phyloP scores from a whole-genome alignment of 1,140 invertebrate species.

The Aphaenogaster ashmeadi region DNA sequence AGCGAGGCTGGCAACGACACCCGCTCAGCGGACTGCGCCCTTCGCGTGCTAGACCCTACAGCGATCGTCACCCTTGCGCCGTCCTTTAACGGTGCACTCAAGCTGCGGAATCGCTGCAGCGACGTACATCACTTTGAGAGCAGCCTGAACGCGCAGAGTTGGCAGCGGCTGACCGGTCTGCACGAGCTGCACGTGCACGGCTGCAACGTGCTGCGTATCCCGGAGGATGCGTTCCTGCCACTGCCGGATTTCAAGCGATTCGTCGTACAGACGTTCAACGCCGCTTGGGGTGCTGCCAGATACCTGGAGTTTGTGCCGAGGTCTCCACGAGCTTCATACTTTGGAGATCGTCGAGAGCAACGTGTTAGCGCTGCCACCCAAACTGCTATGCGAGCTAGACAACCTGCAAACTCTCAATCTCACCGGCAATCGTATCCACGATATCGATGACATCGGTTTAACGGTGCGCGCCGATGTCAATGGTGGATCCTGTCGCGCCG shows the following conservation, averaged over 20 bases:
- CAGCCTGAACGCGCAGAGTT: slow-evolving; percentile 90
- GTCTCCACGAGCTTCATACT: slow-evolving; percentile 92
- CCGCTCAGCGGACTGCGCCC: slow-evolving; percentile 89
- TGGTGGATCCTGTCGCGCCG: slow-evolving; percentile 88
- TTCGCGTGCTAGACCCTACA: slow-evolving; percentile 90
- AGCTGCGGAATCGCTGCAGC: slow-evolving; percentile 92
- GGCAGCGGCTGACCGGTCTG: slow-evolving; percentile 91
- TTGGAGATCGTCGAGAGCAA: slow-evolving; percentile 95
- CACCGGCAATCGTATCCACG: slow-evolving; percentile 92
- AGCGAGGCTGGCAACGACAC: slow-evolving; percentile 89
- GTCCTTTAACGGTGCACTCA: slow-evolving; percentile 90
- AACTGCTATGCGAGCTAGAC: slow-evolving; percentile 92
- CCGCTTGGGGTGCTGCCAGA: slow-evolving; percentile 92
- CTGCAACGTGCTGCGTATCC: slow-evolving; percentile 93
- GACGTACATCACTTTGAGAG: slow-evolving; percentile 94
- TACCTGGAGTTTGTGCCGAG: slow-evolving; percentile 91
- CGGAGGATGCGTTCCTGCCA: slow-evolving; percentile 92
- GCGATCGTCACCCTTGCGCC: slow-evolving; percentile 90
- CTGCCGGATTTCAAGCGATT: slow-evolving; percentile 92
- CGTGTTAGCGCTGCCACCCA: slow-evolving; percentile 91
- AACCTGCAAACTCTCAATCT: slow-evolving; percentile 94
- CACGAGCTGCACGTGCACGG: slow-evolving; percentile 91
- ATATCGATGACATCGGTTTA: slow-evolving; percentile 92
- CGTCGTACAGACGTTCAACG: slow-evolving; percentile 92
- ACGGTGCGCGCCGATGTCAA: slow-evolving; percentile 83